phyloP scores from a whole-genome alignment of 2,113 vertebrate genomes.

The Carlito syrichta region DNA sequence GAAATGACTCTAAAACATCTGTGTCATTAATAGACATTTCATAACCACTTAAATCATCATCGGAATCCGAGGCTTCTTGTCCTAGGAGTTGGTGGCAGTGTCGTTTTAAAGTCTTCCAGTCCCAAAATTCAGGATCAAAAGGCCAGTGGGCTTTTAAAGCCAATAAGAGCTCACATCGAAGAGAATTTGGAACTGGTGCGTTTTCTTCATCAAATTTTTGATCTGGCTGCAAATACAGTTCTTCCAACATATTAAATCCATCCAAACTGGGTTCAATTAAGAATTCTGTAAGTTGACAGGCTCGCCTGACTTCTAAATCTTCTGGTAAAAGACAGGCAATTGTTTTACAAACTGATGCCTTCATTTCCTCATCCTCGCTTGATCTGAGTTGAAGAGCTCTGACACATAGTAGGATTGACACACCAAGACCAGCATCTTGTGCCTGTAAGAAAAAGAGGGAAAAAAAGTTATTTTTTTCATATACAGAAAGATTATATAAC shows the following conservation, averaged over 20 bases:
- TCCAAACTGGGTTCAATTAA: constrained; percentile 90
- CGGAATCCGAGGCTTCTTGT: constrained; percentile 87
- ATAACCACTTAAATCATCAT: constrained; percentile 85
- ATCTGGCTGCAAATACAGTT: constrained; percentile 93
- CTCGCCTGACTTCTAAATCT: constrained; percentile 95
- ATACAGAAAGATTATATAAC: not conserved
- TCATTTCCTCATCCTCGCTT: constrained; percentile 90
- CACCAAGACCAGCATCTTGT: constrained; percentile 89
- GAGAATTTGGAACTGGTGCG: constrained; percentile 93
- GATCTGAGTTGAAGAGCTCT: constrained; percentile 95
- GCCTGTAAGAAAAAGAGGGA: constrained; percentile 79
- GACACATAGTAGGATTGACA: constrained; percentile 94
- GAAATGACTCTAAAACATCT: constrained; percentile 82
- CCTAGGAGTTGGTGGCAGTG: constrained; percentile 92
- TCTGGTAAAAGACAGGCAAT: constrained; percentile 93
- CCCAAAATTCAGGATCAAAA: constrained; percentile 99
- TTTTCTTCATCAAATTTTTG: constrained; percentile 95
- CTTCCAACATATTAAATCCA: constrained; percentile 90
- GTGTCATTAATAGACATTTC: constrained; percentile 84
- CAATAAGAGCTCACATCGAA: constrained; percentile 95
- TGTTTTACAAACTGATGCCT: constrained; percentile 94
- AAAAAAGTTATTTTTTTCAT: not conserved
- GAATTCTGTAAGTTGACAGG: constrained; percentile 97
- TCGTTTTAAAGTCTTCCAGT: constrained; percentile 97
- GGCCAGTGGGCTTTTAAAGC: constrained; percentile 97